Percentiles rank a stretch among this genome's conserved stretches.
These are phyloP conservation scores for Scomber colias DNA, from an alignment of 2,113 vertebrate species.

Conservation along the genomic window DNA sequence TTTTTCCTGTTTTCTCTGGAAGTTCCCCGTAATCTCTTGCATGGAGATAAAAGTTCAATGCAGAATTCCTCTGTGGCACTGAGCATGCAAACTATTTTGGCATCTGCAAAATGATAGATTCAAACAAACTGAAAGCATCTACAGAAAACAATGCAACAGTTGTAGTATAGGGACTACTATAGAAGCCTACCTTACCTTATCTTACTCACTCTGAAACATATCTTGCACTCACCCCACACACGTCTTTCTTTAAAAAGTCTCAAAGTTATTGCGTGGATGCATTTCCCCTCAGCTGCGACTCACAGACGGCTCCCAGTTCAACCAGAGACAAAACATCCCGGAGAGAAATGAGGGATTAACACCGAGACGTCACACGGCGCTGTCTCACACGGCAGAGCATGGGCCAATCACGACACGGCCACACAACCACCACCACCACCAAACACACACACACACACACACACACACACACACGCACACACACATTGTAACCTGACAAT, in stretches of 20 bases:
- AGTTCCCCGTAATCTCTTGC: background rate
- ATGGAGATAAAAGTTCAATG: background rate
- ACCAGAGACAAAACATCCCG: slow-evolving; percentile 42
- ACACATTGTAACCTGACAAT: slow-evolving; percentile 77
- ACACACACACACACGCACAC: slow-evolving; percentile 36
- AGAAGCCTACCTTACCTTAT: background rate
- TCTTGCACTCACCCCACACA: slow-evolving; percentile 51
- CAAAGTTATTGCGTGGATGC: background rate
- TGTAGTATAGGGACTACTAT: background rate
- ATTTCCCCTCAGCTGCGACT: slow-evolving; percentile 15
- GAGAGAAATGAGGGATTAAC: slow-evolving; percentile 60
- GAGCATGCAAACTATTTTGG: background rate
- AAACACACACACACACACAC: slow-evolving; percentile 40
- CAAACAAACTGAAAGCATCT: background rate
- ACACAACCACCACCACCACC: slow-evolving; percentile 17
- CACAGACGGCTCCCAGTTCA: slow-evolving; percentile 28
- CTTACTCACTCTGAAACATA: background rate
- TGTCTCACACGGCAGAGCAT: slow-evolving; percentile 44
- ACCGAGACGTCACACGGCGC: slow-evolving; percentile 61
- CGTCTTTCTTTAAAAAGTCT: background rate
- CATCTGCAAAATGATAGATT: background rate
- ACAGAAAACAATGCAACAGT: background rate
- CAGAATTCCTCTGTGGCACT: no score
- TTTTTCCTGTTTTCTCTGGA: background rate
- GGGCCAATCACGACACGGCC: slow-evolving; percentile 59